Evolutionary conservation across 92 coral and sea anemone genomes (phyloP).

Genomic region (Plumapathes pennacea): DNA sequence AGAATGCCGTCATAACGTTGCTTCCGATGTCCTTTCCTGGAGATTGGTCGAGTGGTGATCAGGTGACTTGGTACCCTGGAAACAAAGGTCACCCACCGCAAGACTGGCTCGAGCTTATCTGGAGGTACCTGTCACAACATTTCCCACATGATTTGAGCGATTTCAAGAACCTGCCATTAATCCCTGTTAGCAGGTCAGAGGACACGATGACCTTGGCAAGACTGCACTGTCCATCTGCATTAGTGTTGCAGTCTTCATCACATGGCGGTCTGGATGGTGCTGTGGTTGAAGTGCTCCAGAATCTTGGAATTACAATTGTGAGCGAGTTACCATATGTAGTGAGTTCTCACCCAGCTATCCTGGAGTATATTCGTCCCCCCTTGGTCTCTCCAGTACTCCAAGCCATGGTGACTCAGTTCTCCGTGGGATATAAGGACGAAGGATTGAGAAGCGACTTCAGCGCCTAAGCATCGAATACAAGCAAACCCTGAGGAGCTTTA

Average conservation of each 20-base stretch:
- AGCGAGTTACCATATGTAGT: constrained; percentile 29
- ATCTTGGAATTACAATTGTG: constrained; percentile 26
- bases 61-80: constrained; percentile 48
- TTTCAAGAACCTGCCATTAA: constrained; percentile 48
- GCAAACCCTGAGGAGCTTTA: constrained; percentile 19
- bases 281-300: constrained; percentile 3
- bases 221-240: constrained; percentile 26
- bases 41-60: constrained; percentile 28
- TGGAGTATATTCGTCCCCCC: constrained; percentile 45
- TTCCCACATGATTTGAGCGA: constrained; percentile 14
- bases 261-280: constrained; percentile 12
- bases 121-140: constrained; percentile 48
- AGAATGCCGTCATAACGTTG: constrained; percentile 17
- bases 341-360: constrained; percentile 8
- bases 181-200: constrained; percentile 20
- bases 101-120: constrained; percentile 57
- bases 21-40: constrained; percentile 32
- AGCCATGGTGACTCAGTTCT: constrained; percentile 18
- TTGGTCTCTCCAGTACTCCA: constrained; percentile 22
- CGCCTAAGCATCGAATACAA: constrained; percentile 13
- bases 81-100: constrained; percentile 46
- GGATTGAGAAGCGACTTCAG: too few relatives aligned
- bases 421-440: too few relatives aligned
- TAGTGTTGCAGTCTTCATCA: constrained; percentile 10
- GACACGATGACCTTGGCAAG: constrained; percentile 15